Percentiles rank a stretch among this genome's conserved stretches.
Conservation (phyloP, 2,797 vertebrate genomes). For the Nyctibius grandis region DNA sequence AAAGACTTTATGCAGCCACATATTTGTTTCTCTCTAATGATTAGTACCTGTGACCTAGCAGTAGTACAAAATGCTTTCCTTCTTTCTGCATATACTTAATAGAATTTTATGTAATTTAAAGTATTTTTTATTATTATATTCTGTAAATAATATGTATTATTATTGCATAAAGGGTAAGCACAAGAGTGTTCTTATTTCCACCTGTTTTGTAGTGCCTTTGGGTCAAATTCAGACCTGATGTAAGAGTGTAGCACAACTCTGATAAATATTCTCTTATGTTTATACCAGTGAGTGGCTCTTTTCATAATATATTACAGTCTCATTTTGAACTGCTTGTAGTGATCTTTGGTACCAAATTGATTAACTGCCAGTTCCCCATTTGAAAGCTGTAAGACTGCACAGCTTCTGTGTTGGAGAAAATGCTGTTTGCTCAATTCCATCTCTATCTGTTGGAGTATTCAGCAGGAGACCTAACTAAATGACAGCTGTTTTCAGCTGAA, state of each 20-base stretch:
- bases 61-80: neutral
- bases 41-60: neutral
- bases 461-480: neutral
- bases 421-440: neutral
- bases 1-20: neutral
- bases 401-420: neutral
- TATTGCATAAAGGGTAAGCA: neutral
- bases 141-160: neutral
- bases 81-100: neutral
- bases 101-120: neutral
- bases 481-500: conserved; percentile 12
- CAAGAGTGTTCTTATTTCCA: neutral
- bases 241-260: neutral
- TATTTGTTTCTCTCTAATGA: neutral
- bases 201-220: neutral
- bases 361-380: neutral
- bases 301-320: neutral
- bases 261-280: neutral
- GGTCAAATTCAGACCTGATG: neutral
- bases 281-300: neutral
- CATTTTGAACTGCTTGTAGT: neutral
- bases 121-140: neutral
- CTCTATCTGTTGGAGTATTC: conserved; percentile 16
- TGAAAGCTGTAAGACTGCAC: neutral
- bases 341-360: neutral